Conservation (phyloP, 2,113 vertebrate genomes). For the Crotalus tigris region DNA sequence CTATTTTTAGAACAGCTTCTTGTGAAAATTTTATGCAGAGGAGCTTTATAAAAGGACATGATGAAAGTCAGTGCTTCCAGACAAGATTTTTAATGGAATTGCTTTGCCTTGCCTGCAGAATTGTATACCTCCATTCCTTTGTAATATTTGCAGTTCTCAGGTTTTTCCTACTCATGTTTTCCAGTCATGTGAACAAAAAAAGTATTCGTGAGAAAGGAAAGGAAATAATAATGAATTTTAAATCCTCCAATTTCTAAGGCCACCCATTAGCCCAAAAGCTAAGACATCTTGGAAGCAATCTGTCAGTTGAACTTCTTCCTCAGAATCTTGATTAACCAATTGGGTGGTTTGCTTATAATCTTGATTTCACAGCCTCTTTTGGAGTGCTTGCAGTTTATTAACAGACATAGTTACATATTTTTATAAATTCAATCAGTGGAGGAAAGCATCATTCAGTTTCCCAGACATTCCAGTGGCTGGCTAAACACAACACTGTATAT, state of each 20-base stretch:
- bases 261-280: background rate
- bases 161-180: background rate
- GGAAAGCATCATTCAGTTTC: background rate
- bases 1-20: background rate
- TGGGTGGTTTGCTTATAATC: constrained; percentile 3
- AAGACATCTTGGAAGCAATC: background rate
- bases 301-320: background rate
- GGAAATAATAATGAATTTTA: background rate
- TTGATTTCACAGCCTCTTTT: background rate
- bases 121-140: background rate
- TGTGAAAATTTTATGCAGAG: background rate
- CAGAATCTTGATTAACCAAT: background rate
- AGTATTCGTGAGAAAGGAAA: background rate
- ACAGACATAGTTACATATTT: background rate
- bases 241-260: background rate
- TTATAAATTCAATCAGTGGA: background rate
- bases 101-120: background rate
- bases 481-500: background rate
- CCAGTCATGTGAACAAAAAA: background rate
- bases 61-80: background rate
- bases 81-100: background rate
- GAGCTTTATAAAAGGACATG: background rate
- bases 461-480: background rate
- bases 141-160: background rate
- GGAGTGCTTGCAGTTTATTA: constrained; percentile 15